Evolutionary conservation across 2,113 vertebrate genomes (phyloP).

Genomic region (Gadus chalcogrammus): DNA sequence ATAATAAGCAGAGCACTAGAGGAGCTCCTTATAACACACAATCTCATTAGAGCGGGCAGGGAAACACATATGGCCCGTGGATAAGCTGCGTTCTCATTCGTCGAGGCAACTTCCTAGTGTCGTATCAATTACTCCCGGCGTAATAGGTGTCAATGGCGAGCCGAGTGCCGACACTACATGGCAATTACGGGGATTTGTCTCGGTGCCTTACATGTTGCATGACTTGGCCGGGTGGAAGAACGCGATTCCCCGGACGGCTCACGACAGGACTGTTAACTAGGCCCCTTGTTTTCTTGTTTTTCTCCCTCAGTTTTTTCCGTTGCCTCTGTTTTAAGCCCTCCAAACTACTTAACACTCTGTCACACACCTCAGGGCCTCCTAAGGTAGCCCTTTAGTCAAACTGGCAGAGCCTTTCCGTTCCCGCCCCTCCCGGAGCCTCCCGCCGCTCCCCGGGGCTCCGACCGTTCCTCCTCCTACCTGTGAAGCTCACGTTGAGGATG

Average conservation of each 20-base stretch:
- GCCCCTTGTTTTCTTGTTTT: constrained; percentile 8
- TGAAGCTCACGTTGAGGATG: constrained; percentile 94
- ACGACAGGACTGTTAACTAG: constrained; percentile 47
- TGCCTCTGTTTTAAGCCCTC: not conserved
- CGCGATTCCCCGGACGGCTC: constrained; percentile 42
- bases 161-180: constrained; percentile 20
- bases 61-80: too few relatives aligned
- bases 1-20: too few relatives aligned
- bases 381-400: not conserved
- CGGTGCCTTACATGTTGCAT: too few relatives aligned
- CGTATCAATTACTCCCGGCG: constrained; percentile 60
- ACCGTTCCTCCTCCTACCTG: constrained; percentile 74
- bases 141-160: constrained; percentile 65
- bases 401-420: not conserved
- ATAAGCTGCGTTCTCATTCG: constrained; percentile 39
- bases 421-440: not conserved
- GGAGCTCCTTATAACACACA: too few relatives aligned
- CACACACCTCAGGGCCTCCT: not conserved
- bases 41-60: too few relatives aligned
- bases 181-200: too few relatives aligned
- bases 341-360: constrained; percentile 21
- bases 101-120: constrained; percentile 67
- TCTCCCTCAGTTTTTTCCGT: constrained; percentile 6
- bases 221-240: constrained; percentile 30
- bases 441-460: not conserved